phyloP scores from a whole-genome alignment of 2,797 vertebrate species.

The Parauchenoglanis punctatus region DNA sequence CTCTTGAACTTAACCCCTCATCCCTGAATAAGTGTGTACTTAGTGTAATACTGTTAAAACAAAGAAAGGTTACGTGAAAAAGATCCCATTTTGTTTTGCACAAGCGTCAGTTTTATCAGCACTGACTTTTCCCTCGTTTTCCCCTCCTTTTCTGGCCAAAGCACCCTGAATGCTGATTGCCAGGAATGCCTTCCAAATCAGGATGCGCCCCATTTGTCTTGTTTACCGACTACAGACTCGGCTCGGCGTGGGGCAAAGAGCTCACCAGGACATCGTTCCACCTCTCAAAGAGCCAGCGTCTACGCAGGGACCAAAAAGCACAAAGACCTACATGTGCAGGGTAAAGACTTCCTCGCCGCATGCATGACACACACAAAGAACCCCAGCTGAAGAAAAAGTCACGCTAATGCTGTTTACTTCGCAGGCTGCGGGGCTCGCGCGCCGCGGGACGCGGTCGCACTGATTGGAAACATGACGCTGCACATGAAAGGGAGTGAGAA shows the following conservation, averaged over 20 bases:
- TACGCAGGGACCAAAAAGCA: slow-evolving; percentile 18
- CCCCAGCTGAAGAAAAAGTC: slow-evolving; percentile 30
- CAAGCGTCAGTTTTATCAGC: slow-evolving; percentile 7
- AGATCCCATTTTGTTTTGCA: neutral
- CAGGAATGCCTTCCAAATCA: slow-evolving; percentile 55
- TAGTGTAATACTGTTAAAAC: slow-evolving; percentile 3
- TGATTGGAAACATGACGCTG: slow-evolving; percentile 52
- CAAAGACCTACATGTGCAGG: slow-evolving; percentile 13
- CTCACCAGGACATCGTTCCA: slow-evolving; percentile 41
- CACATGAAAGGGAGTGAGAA: slow-evolving; percentile 55
- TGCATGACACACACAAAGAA: slow-evolving; percentile 27
- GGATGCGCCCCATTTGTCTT: slow-evolving; percentile 59
- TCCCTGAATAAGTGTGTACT: neutral
- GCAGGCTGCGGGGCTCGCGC: slow-evolving; percentile 28
- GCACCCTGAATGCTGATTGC: slow-evolving; percentile 45
- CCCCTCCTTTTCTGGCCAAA: slow-evolving; percentile 23
- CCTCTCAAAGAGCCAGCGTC: slow-evolving; percentile 40
- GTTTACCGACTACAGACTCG: slow-evolving; percentile 55
- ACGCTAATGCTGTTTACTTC: slow-evolving; percentile 48
- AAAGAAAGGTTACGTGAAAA: neutral
- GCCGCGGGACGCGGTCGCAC: slow-evolving; percentile 34
- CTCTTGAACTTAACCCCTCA: neutral
- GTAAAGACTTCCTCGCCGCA: slow-evolving; percentile 22
- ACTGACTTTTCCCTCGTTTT: slow-evolving; percentile 18
- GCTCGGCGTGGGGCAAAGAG: slow-evolving; percentile 44